These are phyloP conservation scores for Monodelphis domestica DNA, from an alignment of 2,797 vertebrate species.

Conservation along the genomic window DNA sequence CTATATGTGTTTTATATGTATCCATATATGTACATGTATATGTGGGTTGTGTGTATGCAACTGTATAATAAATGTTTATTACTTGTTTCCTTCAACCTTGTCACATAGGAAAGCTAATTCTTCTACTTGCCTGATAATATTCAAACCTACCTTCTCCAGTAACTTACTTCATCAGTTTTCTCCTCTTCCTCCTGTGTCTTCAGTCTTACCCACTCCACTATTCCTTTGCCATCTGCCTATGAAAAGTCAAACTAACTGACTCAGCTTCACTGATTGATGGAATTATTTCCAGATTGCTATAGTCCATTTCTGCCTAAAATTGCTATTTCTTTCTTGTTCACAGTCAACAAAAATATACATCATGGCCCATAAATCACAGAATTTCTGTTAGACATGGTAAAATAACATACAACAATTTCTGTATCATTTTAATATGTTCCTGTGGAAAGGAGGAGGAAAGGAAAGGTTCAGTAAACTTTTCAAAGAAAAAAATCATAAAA, in stretches of 20 bases:
- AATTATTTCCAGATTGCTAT: background rate
- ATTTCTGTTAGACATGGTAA: background rate
- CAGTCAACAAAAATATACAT: constrained; percentile 25
- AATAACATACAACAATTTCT: background rate
- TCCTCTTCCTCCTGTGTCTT: background rate
- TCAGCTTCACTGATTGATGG: background rate
- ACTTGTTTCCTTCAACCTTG: background rate
- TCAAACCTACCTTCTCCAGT: background rate
- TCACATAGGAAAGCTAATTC: background rate
- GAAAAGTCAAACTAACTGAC: constrained; percentile 10
- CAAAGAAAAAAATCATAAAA: background rate
- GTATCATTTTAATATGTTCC: background rate
- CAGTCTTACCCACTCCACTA: background rate
- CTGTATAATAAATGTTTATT: background rate
- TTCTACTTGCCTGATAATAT: background rate
- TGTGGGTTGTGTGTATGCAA: background rate
- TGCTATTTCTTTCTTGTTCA: background rate
- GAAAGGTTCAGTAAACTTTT: background rate
- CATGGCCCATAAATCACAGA: background rate
- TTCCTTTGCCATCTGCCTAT: background rate
- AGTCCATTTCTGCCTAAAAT: background rate
- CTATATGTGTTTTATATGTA: no score
- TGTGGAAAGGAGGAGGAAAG: background rate
- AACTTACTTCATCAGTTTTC: background rate
- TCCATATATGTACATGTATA: no score